Base-by-base conservation (phyloP, 2,797 vertebrate genomes). In the Phataginus tetradactyla region DNA sequence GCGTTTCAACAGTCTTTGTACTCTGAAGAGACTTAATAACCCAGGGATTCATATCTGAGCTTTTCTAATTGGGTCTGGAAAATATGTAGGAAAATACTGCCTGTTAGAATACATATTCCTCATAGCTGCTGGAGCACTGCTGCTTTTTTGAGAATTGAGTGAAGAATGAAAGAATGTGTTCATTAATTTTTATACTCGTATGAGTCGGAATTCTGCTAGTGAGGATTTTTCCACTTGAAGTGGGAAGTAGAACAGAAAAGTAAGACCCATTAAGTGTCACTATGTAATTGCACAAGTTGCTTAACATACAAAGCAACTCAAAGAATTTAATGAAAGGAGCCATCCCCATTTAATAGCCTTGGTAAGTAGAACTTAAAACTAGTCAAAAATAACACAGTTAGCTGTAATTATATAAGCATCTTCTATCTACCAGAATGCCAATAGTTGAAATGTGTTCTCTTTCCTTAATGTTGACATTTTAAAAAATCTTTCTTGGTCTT, bases 151-250 rank as follows among this genome's bases (percentile, higher is more conserved):
- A 91, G 86, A 95, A 49, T 32, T 77, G 23, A 87, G 9, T 51
- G 23, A 84, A 61, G 49, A 90, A 69, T 74, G 25, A 81, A 81
- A 86, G 14, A 93, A 71, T 71, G 20, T 49, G 11, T 84, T 90
- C 55, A n/a, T 91, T 84, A 95, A 90, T 87, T 95, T 93, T 91
- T 90, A 66, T 57, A 66, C 6, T 75, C 59, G 21, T 72, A 20
- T 39, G 32, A 74, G 39, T 75, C 39, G 20, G 77, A 75, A 23
- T 63, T 87, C 74, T 90, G 61, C 57, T 42, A 25, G 18, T 4
- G 8, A 63, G 49, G 20, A 66, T 86, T 94, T 95, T 95, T 80
- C 86, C 61, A 80, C 92, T 90, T 87, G 21, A 66, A 61, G 29
- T 74, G 10, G 93, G 61, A 69, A 61, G 42, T 34, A 64, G 13